Conservation (phyloP, 2,888 invertebrate genomes). For the Gortyna flavago region DNA sequence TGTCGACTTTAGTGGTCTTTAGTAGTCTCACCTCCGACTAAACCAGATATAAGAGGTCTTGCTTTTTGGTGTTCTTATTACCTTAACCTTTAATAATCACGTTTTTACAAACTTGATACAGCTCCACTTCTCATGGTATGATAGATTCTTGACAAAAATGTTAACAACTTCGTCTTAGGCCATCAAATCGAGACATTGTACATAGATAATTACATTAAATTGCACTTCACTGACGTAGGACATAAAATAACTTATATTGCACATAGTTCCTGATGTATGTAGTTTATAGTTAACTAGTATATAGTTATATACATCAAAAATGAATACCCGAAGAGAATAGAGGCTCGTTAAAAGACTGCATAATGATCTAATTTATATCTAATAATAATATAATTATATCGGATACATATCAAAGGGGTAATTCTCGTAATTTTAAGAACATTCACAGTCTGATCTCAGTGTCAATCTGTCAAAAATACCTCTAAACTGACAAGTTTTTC, state of each 20-base stretch:
- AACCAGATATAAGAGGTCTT: not conserved
- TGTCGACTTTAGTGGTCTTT: not conserved
- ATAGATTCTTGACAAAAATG: not conserved
- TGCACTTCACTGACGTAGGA: not conserved
- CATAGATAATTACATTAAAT: not conserved
- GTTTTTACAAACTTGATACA: not conserved
- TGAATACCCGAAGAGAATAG: not conserved
- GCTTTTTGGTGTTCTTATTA: not conserved
- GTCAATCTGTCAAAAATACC: too few relatives aligned
- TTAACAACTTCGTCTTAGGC: not conserved
- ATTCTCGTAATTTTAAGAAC: too few relatives aligned
- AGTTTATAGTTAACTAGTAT: not conserved
- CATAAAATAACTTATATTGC: not conserved
- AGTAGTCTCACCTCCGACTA: not conserved
- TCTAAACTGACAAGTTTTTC: too few relatives aligned
- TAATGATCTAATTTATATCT: too few relatives aligned
- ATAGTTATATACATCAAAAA: too few relatives aligned
- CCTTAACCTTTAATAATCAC: not conserved
- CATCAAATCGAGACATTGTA: not conserved
- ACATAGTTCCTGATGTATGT: not conserved
- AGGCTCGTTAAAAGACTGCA: not conserved
- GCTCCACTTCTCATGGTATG: not conserved
- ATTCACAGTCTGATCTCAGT: too few relatives aligned
- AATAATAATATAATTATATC: not conserved
- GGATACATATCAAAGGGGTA: not conserved